These are phyloP conservation scores for Epirrita christyi DNA, from an alignment of 2,888 invertebrate species.

Conservation along the genomic window DNA sequence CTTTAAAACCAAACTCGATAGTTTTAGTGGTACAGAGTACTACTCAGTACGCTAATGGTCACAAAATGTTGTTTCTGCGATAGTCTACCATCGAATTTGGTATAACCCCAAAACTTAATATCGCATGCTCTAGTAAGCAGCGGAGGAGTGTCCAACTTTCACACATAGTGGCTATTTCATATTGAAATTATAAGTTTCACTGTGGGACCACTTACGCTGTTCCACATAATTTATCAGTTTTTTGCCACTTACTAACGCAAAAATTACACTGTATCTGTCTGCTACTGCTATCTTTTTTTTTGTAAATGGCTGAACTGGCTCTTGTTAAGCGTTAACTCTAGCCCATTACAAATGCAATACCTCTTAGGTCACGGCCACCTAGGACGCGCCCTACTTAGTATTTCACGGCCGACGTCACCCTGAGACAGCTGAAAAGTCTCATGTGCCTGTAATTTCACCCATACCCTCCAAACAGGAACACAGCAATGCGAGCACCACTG, in stretches of 20 bases:
- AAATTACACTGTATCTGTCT: background rate
- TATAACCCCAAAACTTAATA: slow-evolving; percentile 32
- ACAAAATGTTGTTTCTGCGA: slow-evolving; percentile 42
- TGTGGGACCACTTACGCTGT: slow-evolving; percentile 14
- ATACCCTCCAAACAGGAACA: too few species aligned
- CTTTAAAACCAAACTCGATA: slow-evolving; percentile 11
- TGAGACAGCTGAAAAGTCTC: too few species aligned
- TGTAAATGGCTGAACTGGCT: too few species aligned
- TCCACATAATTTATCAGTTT: slow-evolving; percentile 12
- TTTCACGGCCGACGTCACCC: too few species aligned
- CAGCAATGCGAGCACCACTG: too few species aligned
- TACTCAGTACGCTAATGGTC: background rate
- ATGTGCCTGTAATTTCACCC: too few species aligned
- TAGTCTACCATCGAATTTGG: slow-evolving; percentile 13
- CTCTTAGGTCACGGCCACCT: too few species aligned
- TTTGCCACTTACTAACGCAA: background rate
- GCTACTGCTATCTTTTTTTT: background rate
- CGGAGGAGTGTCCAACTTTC: slow-evolving; percentile 62
- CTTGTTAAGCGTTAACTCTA: too few species aligned
- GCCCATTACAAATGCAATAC: too few species aligned
- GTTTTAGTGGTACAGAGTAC: too few species aligned
- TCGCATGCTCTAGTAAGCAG: slow-evolving; percentile 68
- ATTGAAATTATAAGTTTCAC: slow-evolving; percentile 29
- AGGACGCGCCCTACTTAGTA: too few species aligned
- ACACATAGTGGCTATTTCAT: slow-evolving; percentile 53